These are phyloP conservation scores for Neomicropteryx cornuta DNA, from an alignment of 1,140 invertebrate genomes.

Conservation along the genomic window DNA sequence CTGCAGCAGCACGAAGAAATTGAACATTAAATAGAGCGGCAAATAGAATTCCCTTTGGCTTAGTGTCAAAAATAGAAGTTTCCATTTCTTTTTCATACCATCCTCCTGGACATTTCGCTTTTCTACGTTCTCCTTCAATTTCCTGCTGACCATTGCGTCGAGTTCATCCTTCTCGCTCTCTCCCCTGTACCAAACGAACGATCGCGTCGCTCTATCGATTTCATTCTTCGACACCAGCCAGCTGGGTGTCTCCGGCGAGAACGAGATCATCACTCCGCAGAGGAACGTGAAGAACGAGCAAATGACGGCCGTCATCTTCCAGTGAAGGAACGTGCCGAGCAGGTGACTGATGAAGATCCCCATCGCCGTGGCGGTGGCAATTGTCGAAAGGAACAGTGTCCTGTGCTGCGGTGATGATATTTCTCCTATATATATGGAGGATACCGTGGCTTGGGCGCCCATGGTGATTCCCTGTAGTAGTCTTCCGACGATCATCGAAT, in stretches of 20 bases:
- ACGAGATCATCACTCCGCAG: constrained; percentile 25
- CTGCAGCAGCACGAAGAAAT: constrained; percentile 21
- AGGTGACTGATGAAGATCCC: constrained; percentile 26
- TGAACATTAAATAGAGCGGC: constrained; percentile 25
- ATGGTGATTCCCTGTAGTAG: constrained; percentile 20
- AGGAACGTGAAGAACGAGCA: constrained; percentile 29
- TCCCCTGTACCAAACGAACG: constrained; percentile 29
- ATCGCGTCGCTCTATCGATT: constrained; percentile 23
- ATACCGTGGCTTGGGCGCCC: constrained; percentile 22
- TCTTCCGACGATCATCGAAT: constrained; percentile 20
- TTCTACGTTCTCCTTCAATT: constrained; percentile 19
- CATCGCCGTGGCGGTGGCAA: constrained; percentile 28
- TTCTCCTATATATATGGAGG: constrained; percentile 30
- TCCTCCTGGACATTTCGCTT: constrained; percentile 12
- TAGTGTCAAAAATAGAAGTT: constrained; percentile 18
- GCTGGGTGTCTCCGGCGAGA: constrained; percentile 27
- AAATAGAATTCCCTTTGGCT: constrained; percentile 25
- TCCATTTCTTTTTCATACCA: constrained; percentile 22
- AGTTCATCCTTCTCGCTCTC: constrained; percentile 22
- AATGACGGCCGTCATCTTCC: constrained; percentile 27
- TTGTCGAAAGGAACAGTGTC: constrained; percentile 27
- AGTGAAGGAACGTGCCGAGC: constrained; percentile 24
- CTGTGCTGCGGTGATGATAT: constrained; percentile 32
- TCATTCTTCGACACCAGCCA: constrained; percentile 31
- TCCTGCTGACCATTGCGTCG: constrained; percentile 28